Conservation (phyloP, 2,888 invertebrate genomes). For the Adelphocoris suturalis region DNA sequence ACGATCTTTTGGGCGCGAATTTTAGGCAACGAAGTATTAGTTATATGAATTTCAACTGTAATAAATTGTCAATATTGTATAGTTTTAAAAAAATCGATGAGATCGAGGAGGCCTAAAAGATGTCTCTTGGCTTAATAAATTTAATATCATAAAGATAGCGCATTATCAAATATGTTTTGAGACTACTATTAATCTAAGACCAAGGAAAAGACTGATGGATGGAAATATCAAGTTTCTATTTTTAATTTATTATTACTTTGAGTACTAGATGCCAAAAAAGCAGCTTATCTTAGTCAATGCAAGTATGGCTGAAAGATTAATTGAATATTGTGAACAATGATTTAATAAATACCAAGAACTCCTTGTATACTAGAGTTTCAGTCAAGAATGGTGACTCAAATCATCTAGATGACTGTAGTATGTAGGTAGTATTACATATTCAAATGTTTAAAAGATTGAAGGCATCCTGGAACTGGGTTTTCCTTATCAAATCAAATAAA, state of each 20-base stretch:
- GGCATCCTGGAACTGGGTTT: slow-evolving; percentile 36
- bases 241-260: slow-evolving; percentile 68
- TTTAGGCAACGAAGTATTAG: slow-evolving; percentile 68
- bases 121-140: slow-evolving; percentile 66
- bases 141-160: slow-evolving; percentile 46
- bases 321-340: slow-evolving; percentile 7
- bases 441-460: neutral
- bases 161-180: slow-evolving; percentile 57
- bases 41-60: slow-evolving; percentile 53
- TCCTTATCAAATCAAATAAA: slow-evolving; percentile 34
- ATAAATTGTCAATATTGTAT: slow-evolving; percentile 41
- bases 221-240: slow-evolving; percentile 71
- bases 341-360: neutral
- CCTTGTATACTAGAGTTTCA: neutral
- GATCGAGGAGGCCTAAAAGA: slow-evolving; percentile 65
- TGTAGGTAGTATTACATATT: neutral
- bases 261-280: slow-evolving; percentile 63
- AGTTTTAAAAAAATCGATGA: slow-evolving; percentile 38
- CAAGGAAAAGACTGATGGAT: slow-evolving; percentile 72
- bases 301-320: neutral
- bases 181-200: slow-evolving; percentile 67
- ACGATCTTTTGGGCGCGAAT: slow-evolving; percentile 53
- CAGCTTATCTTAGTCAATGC: slow-evolving; percentile 49
- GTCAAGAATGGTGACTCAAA: neutral
- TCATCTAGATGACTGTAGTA: slow-evolving; percentile 12